Conservation (phyloP, 2,113 vertebrate species). For the Nycticryphes semicollaris region DNA sequence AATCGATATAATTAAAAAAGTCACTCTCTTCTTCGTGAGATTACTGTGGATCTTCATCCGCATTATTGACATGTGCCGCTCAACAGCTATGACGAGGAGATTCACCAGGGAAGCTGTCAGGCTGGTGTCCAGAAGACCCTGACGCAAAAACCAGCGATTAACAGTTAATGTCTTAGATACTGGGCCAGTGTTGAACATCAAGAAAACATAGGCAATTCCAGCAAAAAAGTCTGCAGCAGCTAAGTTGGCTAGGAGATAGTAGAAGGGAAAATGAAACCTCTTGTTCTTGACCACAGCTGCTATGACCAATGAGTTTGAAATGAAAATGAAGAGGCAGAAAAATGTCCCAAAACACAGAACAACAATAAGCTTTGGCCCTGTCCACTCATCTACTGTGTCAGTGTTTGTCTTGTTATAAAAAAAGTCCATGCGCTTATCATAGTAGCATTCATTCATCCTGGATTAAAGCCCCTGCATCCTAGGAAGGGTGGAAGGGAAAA, state of each 20-base stretch:
- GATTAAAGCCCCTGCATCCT: slow-evolving; percentile 78
- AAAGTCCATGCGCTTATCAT: slow-evolving; percentile 87
- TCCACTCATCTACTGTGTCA: slow-evolving; percentile 78
- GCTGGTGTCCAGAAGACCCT: slow-evolving; percentile 92
- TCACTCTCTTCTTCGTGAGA: slow-evolving; percentile 92
- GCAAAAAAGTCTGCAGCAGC: slow-evolving; percentile 96
- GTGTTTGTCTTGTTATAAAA: slow-evolving; percentile 88
- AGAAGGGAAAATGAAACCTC: slow-evolving; percentile 95
- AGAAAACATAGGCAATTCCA: slow-evolving; percentile 92
- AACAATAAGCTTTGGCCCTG: slow-evolving; percentile 77
- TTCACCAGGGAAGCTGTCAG: slow-evolving; percentile 93
- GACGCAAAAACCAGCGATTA: slow-evolving; percentile 89
- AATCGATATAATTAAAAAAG: slow-evolving; percentile 86
- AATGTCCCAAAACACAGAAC: slow-evolving; percentile 87
- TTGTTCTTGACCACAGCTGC: slow-evolving; percentile 92
- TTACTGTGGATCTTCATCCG: slow-evolving; percentile 93
- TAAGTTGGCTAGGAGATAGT: slow-evolving; percentile 93
- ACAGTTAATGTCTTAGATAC: slow-evolving; percentile 85
- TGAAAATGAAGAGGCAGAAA: slow-evolving; percentile 93
- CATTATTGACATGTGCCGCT: slow-evolving; percentile 93
- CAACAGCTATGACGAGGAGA: slow-evolving; percentile 91
- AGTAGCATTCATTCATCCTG: slow-evolving; percentile 85
- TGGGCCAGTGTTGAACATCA: slow-evolving; percentile 94
- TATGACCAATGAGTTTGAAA: slow-evolving; percentile 93
- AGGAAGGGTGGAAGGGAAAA: background rate